Conservation (phyloP, 2,797 vertebrate genomes). For the Lutjanus campechanus region DNA sequence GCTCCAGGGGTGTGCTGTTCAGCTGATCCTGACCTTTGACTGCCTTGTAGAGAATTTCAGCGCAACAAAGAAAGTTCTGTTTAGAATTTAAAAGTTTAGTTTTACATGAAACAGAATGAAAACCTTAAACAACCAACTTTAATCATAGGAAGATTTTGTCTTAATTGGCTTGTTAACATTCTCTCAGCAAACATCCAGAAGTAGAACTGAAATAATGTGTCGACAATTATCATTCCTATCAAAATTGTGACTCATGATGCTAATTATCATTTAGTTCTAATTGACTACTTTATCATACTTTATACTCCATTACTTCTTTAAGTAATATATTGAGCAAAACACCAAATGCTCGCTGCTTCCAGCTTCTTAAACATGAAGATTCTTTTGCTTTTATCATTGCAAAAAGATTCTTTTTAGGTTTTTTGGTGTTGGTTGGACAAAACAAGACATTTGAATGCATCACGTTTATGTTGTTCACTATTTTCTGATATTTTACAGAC, state of each 20-base stretch:
- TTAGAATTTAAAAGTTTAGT: neutral
- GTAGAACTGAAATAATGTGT: no score
- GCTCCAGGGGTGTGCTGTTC: neutral
- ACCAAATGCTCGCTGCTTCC: neutral
- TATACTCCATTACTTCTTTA: neutral
- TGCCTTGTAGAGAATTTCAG: neutral
- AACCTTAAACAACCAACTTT: neutral
- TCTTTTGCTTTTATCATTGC: neutral
- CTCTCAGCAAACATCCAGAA: no score
- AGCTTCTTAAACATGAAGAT: no score
- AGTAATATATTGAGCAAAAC: neutral
- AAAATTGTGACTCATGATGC: no score
- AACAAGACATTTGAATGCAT: no score
- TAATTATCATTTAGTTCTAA: no score
- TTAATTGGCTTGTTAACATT: no score
- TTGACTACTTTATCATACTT: neutral
- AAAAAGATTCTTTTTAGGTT: neutral
- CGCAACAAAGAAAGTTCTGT: neutral
- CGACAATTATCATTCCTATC: no score
- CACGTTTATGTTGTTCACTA: no score
- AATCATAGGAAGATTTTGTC: neutral
- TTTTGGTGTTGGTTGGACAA: no score
- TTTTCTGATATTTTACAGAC: no score
- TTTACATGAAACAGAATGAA: neutral
- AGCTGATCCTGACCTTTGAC: slow-evolving; percentile 8